Percentiles rank a stretch among this genome's conserved stretches.
These are phyloP conservation scores for Monoplex corrugatus DNA, from an alignment of 2,888 invertebrate genomes.

Conservation along the genomic window DNA sequence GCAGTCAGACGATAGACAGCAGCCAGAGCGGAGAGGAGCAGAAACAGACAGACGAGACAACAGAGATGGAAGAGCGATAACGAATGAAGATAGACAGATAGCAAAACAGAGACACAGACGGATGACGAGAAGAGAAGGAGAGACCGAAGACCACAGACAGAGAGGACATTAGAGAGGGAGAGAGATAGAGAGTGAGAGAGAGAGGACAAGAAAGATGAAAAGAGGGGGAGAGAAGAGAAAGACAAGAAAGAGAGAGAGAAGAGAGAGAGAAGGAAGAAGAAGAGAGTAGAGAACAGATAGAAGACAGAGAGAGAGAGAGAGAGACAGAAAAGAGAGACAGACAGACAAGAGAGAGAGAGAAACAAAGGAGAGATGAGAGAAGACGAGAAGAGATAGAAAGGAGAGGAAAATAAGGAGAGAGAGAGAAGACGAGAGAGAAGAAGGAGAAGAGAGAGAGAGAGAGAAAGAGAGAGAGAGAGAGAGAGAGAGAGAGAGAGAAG, in stretches of 20 bases:
- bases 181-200: conserved; percentile 6
- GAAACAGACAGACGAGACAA: too few relatives aligned
- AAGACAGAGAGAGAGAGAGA: conserved; percentile 12
- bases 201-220: neutral
- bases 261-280: neutral
- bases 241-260: neutral
- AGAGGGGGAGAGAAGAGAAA: neutral
- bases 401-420: neutral
- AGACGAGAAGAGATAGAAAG: neutral
- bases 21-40: too few relatives aligned
- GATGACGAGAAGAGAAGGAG: neutral
- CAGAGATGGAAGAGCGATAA: too few relatives aligned
- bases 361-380: too few relatives aligned
- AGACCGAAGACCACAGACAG: neutral
- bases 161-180: neutral
- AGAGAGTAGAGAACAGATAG: too few relatives aligned
- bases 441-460: neutral
- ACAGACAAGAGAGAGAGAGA: too few relatives aligned
- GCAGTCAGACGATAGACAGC: too few relatives aligned
- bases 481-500: neutral
- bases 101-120: neutral
- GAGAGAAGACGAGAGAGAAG: neutral
- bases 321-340: neutral
- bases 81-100: neutral
- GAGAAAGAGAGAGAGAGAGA: neutral